Conservation (phyloP, 35 echinoderm and acorn worm species). For the Heliocidaris tuberculata region DNA sequence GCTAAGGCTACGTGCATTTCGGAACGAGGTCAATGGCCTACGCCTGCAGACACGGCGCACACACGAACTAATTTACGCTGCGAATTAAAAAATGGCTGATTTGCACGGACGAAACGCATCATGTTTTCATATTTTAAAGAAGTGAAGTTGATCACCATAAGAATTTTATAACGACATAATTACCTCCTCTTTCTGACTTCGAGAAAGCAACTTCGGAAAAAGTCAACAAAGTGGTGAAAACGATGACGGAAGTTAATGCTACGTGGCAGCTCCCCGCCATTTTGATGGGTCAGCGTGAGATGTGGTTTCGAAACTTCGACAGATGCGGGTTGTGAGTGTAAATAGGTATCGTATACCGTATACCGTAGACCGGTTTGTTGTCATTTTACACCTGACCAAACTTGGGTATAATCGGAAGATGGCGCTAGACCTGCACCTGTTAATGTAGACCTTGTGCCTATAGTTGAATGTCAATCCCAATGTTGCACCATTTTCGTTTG, state of each 20-base stretch:
- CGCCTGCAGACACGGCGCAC: not conserved
- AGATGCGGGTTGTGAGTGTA: too few species aligned
- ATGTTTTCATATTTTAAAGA: not conserved
- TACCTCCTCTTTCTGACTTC: not conserved
- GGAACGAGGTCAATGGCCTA: not conserved
- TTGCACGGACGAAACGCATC: not conserved
- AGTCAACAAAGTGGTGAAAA: not conserved
- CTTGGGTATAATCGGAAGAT: not conserved
- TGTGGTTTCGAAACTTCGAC: not conserved
- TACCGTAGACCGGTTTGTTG: too few species aligned
- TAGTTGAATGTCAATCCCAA: too few species aligned
- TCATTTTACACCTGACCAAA: not conserved
- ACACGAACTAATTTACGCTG: not conserved
- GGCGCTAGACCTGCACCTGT: not conserved
- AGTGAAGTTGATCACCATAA: not conserved
- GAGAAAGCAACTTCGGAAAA: not conserved
- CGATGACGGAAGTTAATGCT: not conserved
- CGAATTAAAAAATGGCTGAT: not conserved
- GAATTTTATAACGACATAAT: not conserved
- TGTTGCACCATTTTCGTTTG: too few species aligned
- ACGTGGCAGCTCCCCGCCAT: conserved; percentile 29
- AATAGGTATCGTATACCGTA: too few species aligned
- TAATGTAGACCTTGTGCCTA: too few species aligned
- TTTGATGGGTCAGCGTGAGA: not conserved
- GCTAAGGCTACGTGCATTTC: not conserved